Conservation (phyloP, 2,113 vertebrate species). For the Lepus americanus region DNA sequence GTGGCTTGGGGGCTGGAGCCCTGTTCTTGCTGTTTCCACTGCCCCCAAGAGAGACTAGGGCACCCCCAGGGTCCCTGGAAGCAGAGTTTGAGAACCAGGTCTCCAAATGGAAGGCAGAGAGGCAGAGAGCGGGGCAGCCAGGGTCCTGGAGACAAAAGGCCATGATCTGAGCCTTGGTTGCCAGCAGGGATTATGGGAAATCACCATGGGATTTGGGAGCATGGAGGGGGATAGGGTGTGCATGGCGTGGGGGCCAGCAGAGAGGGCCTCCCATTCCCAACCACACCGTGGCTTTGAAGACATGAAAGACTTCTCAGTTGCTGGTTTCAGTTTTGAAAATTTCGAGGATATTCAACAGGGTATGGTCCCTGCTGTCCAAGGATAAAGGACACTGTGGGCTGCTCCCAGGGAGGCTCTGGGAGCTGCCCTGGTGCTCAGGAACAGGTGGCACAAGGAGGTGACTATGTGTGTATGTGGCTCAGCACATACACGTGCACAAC, state of each 20-base stretch:
- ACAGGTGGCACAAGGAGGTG: not conserved
- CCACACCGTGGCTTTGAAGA: not conserved
- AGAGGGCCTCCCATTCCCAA: not conserved
- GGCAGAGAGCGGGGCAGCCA: not conserved
- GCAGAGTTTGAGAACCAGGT: not conserved
- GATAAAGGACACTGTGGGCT: not conserved
- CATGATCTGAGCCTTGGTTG: not conserved
- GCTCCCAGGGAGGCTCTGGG: not conserved
- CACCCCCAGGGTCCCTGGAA: not conserved
- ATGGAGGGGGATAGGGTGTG: not conserved
- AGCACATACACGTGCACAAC: not conserved
- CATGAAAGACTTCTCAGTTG: not conserved
- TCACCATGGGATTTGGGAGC: no score
- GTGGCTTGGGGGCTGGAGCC: no score
- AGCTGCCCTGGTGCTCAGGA: not conserved
- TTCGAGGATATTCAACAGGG: not conserved
- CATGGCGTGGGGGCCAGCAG: no score
- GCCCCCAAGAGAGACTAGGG: not conserved
- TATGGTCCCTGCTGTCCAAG: no score
- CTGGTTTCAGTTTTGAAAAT: not conserved
- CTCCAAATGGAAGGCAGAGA: not conserved
- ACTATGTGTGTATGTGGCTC: no score
- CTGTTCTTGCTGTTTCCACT: not conserved
- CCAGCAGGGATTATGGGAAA: not conserved
- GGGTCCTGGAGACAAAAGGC: not conserved